Evolutionary conservation across 2,888 invertebrate genomes (phyloP), one percentile per base, ranked within the genome.

Genomic region (Plutella xylostella): DNA sequence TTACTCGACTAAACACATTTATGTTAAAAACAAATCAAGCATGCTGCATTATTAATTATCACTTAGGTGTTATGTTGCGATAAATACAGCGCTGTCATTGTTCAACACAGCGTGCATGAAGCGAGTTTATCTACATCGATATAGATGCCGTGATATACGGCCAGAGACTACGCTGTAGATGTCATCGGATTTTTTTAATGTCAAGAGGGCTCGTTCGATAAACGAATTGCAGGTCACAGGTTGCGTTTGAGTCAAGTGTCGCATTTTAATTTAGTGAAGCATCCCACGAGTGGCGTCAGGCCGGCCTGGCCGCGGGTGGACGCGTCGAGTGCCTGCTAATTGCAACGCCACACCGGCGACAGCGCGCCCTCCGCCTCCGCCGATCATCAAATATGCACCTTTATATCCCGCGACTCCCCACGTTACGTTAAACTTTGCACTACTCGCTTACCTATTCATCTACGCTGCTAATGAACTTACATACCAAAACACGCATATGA

Each of bases 221-320:
- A 69, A 68, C 71, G 68, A 72, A 73, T 72, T 65, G 66, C 68
- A 67, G 63, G 68, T 71, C n/a, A n/a, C n/a, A 72, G 71, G 61
- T 64, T 57, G 67, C 64, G 70, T 77, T 73, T 65, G 60, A 63
- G 72, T 78, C 67, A 68, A 82, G 82, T 70, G 76, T 61, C 61
- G 68, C 70, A 75, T 82, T 83, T 37, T 83, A 80, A 83, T 82
- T 82, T 83, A 82, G 78, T 76, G 74, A 72, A 74, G 74, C 78
- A 82, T 77, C 79, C 80, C 70, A 76, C 67, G 66, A 82, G 79
- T 76, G 77, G 73, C 63, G 60, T 68, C 68, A 61, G 68, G 62
- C 70, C 65, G 58, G 67, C 65, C 70, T 34, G 12, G 21, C 21
- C 18, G 72, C 65, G 65, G 70, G 73, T 64, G 54, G 60, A 61